Conservation (phyloP, 2,113 vertebrate genomes). For the Otolemur garnettii region DNA sequence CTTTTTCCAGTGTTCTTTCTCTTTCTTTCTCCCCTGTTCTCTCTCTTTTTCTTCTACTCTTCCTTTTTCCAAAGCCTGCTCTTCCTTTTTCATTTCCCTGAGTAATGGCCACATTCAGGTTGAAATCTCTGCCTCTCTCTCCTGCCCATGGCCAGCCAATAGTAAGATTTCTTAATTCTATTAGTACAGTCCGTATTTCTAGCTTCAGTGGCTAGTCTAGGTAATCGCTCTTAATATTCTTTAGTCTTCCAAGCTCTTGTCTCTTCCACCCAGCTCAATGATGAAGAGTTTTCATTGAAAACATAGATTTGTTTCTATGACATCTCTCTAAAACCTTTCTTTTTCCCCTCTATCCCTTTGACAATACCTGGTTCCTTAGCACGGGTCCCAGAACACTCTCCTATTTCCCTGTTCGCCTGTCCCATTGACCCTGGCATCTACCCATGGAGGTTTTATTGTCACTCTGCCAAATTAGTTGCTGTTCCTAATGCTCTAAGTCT, state of each 20-base stretch:
- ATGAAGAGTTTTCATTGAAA: neutral
- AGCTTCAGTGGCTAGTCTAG: neutral
- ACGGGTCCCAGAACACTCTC: neutral
- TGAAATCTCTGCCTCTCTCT: neutral
- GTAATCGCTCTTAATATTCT: neutral
- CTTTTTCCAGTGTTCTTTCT: neutral
- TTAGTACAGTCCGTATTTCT: neutral
- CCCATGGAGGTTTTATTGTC: neutral
- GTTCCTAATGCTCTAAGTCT: neutral
- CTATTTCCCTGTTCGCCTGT: neutral
- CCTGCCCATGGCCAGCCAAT: neutral
- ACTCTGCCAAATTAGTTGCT: neutral
- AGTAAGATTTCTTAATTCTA: neutral
- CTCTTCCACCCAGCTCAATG: neutral
- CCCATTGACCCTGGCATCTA: neutral
- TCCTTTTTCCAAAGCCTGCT: neutral
- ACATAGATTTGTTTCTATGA: neutral
- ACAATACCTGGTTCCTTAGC: neutral
- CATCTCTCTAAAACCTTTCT: neutral
- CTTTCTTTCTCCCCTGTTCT: neutral
- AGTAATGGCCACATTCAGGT: neutral
- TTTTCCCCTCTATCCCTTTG: neutral
- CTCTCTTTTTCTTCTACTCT: neutral
- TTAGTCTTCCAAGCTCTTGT: neutral
- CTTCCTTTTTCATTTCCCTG: neutral